A percentile compares a stretch with the other conserved stretches of the same genome.
Conservation (phyloP, 1,140 invertebrate genomes). For the Trichonephila clavata region DNA sequence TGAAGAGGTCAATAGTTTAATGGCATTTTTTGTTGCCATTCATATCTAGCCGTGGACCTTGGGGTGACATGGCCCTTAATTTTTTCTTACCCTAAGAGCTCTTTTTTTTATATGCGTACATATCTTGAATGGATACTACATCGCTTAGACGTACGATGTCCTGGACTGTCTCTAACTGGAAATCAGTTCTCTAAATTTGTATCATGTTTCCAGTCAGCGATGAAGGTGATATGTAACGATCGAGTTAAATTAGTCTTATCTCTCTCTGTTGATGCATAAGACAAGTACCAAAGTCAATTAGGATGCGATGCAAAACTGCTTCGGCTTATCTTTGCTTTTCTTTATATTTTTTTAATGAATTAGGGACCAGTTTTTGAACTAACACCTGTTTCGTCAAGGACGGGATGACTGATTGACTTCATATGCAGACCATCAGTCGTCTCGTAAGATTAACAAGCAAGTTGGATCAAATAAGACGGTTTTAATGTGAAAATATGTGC, state of each 20-base stretch:
- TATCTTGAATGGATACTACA: neutral
- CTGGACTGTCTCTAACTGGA: slow-evolving; percentile 11
- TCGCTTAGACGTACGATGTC: neutral
- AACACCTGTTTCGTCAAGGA: neutral
- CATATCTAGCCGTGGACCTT: neutral
- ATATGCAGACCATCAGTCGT: neutral
- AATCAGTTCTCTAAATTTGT: neutral
- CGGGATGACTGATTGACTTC: neutral
- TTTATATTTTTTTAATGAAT: neutral
- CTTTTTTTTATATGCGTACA: neutral
- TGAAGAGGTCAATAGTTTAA: slow-evolving; percentile 47
- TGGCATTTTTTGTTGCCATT: slow-evolving; percentile 15
- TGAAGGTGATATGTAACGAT: neutral
- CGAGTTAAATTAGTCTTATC: slow-evolving; percentile 27
- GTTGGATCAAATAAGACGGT: neutral
- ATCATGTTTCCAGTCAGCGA: neutral
- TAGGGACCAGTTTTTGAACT: neutral
- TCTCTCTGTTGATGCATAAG: neutral
- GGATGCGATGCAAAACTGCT: neutral
- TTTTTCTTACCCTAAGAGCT: neutral
- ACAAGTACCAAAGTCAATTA: neutral
- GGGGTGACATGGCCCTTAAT: neutral
- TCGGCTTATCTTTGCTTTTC: neutral
- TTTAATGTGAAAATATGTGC: neutral
- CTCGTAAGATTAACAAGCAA: neutral